phyloP scores from a whole-genome alignment of 2,797 vertebrate species.

The Cyprinodon diabolis region DNA sequence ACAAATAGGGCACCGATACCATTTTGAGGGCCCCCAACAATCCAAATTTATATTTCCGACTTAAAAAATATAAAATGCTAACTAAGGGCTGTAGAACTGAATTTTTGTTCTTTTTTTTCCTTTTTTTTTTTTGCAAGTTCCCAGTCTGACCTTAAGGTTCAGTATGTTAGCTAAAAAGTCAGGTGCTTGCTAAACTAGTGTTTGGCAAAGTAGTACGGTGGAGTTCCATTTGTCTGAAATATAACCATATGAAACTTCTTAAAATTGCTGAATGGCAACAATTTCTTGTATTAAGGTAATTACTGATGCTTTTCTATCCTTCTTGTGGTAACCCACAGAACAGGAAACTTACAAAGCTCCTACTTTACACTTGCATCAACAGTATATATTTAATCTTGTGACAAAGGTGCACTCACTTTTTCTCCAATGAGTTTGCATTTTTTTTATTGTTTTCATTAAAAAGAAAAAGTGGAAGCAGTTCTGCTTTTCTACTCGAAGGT shows the following conservation, averaged over 20 bases:
- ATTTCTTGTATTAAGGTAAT: not conserved
- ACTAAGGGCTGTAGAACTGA: too few relatives aligned
- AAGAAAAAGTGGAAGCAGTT: too few relatives aligned
- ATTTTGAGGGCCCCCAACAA: too few relatives aligned
- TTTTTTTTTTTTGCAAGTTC: too few relatives aligned
- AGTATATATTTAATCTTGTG: not conserved
- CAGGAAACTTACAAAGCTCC: not conserved
- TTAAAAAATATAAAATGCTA: too few relatives aligned
- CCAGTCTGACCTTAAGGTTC: not conserved
- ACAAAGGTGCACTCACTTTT: not conserved
- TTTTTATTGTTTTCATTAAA: not conserved
- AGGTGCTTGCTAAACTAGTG: not conserved
- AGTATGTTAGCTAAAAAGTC: not conserved
- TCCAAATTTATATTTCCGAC: too few relatives aligned
- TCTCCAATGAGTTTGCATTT: not conserved
- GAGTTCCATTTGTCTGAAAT: not conserved
- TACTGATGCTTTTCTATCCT: not conserved
- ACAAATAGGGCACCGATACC: too few relatives aligned
- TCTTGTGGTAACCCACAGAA: too few relatives aligned
- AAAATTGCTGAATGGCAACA: not conserved
- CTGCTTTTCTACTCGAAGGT: not conserved
- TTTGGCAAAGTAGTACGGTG: not conserved
- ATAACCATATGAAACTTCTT: not conserved
- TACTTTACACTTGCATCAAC: not conserved
- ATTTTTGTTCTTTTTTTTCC: too few relatives aligned